phyloP scores from a whole-genome alignment of 2,113 vertebrate species.

The Bombycilla garrulus region DNA sequence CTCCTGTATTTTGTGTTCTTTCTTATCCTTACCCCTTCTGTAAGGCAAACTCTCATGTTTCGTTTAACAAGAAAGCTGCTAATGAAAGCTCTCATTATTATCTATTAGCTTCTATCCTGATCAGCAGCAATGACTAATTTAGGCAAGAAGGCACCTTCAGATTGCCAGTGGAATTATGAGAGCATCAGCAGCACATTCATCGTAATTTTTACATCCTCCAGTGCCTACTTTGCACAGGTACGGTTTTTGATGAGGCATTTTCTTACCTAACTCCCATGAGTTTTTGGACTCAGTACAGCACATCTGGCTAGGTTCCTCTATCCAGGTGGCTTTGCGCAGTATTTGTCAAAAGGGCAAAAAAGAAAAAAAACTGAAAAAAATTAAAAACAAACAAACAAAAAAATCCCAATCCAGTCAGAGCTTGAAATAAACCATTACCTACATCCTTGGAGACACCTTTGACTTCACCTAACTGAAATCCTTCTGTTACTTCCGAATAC shows the following conservation, averaged over 20 bases:
- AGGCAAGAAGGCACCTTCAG: not conserved
- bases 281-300: not conserved
- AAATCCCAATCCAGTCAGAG: not conserved
- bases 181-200: not conserved
- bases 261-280: not conserved
- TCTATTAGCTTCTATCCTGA: not conserved
- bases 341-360: not conserved
- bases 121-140: not conserved
- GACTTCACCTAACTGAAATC: not conserved
- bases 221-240: not conserved
- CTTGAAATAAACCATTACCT: not conserved
- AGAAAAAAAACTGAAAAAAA: too few species aligned
- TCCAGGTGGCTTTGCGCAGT: not conserved
- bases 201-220: not conserved
- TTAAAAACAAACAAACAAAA: too few species aligned
- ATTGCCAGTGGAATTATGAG: not conserved
- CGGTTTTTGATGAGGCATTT: not conserved
- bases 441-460: not conserved
- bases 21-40: not conserved
- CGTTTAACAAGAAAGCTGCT: not conserved
- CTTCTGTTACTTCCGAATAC: not conserved
- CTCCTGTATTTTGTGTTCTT: not conserved
- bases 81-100: not conserved
- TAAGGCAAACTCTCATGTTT: not conserved
- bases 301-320: not conserved